Base-by-base conservation (phyloP, 2,888 invertebrate genomes). In the Micoletzkya japonica region DNA sequence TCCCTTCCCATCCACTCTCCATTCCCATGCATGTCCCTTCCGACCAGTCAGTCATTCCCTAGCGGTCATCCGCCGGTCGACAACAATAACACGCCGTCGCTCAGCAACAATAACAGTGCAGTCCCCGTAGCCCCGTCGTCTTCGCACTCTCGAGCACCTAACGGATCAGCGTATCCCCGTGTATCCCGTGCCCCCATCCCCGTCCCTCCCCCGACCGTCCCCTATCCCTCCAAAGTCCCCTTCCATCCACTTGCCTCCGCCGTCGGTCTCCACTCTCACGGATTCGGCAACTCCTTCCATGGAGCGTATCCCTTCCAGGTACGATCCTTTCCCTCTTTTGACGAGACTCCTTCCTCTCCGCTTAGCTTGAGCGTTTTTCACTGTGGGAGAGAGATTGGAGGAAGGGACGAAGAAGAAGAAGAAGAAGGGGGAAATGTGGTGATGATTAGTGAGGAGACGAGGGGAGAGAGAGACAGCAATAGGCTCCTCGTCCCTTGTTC, bases 21-120 rank as follows among this genome's bases (percentile, higher is more conserved):
- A 10, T 20, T 66, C 44, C 64, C 64, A 66, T 66, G 64, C 64
- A 66, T 66, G 64, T 66, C 64, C 39, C 64, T 66, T 52, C 64
- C 54, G 37, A 28, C 64, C 37, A 54, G 54, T 54, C 64, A 66
- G 37, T 66, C 64, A 6, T 66, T 52, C 20, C 54, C 64, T 44
- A 44, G 24, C 26, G 14, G 14, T 7, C 17, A 54, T 24, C 17
- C 7, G 7, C 54, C 24, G 24, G 54, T 14, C 7, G 54, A 66
- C 54, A 59, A 56, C 30, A 56, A 56, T 26, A 56, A 56, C 30
- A 4, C 4, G 14, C 56, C 59, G 10, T 32, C 58, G 7, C 4
- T 28, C 52, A 54, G 28, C 17, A 30, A 26, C 26, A 59, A 39
- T 39, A 59, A 63, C 63, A 26, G 50, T 17, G 50, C 30, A 1